Conservation (phyloP, 2,113 vertebrate genomes). For the Ailuropoda melanoleuca region DNA sequence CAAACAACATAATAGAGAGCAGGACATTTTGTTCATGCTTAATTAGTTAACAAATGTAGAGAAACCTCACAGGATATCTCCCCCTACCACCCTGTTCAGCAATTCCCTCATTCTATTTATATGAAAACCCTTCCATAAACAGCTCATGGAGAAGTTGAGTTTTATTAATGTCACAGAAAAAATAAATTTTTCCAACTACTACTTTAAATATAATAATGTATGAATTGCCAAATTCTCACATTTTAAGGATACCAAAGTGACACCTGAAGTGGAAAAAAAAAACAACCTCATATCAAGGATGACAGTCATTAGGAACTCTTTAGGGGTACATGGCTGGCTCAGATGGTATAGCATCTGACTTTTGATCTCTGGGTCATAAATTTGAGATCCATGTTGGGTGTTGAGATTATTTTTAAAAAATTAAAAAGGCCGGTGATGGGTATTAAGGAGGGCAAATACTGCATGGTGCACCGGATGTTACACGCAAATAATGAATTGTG, state of each 20-base stretch:
- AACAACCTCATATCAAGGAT: neutral
- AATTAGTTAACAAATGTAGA: neutral
- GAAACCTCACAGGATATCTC: neutral
- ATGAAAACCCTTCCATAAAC: neutral
- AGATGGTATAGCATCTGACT: neutral
- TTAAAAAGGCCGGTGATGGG: neutral
- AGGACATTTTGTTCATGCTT: neutral
- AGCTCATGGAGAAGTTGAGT: neutral
- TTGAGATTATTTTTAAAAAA: neutral
- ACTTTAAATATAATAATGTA: neutral
- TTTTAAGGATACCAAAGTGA: neutral
- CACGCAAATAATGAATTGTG: no score
- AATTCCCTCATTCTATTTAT: neutral
- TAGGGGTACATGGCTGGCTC: neutral
- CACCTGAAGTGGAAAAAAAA: neutral
- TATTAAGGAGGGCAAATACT: no score
- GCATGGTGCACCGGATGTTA: no score
- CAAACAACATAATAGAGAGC: neutral
- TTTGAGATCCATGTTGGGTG: neutral
- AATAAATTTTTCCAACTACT: neutral
- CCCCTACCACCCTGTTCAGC: neutral
- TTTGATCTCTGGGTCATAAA: neutral
- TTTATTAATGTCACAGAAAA: neutral
- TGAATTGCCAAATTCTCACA: neutral
- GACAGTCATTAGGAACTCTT: neutral